Conservation (phyloP, 1,140 invertebrate species). For the Bombus turneri region DNA sequence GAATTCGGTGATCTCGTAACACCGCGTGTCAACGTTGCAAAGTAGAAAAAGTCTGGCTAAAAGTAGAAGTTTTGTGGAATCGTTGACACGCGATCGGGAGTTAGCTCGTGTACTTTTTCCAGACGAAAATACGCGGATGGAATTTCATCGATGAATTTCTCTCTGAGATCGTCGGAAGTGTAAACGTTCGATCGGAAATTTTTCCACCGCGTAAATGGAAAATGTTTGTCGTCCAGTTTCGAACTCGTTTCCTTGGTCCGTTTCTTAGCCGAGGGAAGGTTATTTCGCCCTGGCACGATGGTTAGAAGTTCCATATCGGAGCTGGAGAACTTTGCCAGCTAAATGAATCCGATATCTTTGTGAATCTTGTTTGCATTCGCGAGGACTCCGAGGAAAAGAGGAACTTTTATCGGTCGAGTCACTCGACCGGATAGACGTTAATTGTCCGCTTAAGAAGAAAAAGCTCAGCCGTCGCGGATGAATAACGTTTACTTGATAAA, state of each 20-base stretch:
- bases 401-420: conserved; percentile 8
- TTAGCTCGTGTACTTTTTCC: too few species aligned
- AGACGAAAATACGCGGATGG: too few species aligned
- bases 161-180: conserved; percentile 13
- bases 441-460: background rate
- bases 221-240: background rate
- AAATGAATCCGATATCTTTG: conserved; percentile 31
- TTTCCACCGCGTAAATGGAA: conserved; percentile 9
- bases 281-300: background rate
- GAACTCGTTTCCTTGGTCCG: background rate
- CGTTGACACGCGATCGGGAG: too few species aligned
- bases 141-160: background rate
- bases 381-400: background rate
- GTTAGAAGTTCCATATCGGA: background rate
- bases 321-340: background rate
- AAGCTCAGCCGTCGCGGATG: background rate
- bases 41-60: too few species aligned
- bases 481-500: background rate
- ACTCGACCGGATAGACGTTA: background rate
- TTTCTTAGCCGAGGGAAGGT: background rate
- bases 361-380: conserved; percentile 27
- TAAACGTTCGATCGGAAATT: background rate
- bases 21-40: too few species aligned
- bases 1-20: too few species aligned
- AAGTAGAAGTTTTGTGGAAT: too few species aligned